Evolutionary conservation across 2,888 invertebrate species (phyloP).

Genomic region (Empis livida): DNA sequence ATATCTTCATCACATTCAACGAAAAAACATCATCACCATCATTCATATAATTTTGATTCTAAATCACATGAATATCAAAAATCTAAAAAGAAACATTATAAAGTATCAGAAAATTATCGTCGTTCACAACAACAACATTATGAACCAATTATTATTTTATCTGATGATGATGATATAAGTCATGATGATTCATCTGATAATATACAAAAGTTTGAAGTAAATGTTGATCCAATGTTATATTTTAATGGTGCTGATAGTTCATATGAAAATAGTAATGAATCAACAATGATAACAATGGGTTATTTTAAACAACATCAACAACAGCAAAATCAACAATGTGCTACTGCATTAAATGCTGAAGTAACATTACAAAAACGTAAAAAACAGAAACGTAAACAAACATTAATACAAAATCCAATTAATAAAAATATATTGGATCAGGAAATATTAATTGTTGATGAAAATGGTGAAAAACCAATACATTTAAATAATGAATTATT

Average conservation of each 20-base stretch:
- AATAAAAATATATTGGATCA: neutral
- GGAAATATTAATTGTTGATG: neutral
- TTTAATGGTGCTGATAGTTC: constrained; percentile 14
- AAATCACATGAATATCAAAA: too few species aligned
- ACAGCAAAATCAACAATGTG: neutral
- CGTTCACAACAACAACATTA: too few species aligned
- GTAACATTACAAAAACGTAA: neutral
- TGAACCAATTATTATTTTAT: neutral
- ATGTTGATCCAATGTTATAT: constrained; percentile 17
- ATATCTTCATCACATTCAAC: neutral
- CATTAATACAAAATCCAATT: neutral
- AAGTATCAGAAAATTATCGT: neutral
- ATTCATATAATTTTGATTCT: neutral
- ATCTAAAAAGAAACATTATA: too few species aligned
- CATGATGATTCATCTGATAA: constrained; percentile 12
- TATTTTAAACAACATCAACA: neutral
- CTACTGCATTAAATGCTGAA: neutral
- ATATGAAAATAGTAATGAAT: neutral
- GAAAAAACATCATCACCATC: neutral
- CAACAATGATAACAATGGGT: neutral
- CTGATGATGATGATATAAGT: constrained; percentile 12
- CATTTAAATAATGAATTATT: neutral
- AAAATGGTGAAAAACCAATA: neutral
- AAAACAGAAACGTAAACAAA: constrained; percentile 1
- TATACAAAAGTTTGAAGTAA: constrained; percentile 15